Conservation (phyloP, 1,140 invertebrate species). For the Aphelenchoides besseyi region DNA sequence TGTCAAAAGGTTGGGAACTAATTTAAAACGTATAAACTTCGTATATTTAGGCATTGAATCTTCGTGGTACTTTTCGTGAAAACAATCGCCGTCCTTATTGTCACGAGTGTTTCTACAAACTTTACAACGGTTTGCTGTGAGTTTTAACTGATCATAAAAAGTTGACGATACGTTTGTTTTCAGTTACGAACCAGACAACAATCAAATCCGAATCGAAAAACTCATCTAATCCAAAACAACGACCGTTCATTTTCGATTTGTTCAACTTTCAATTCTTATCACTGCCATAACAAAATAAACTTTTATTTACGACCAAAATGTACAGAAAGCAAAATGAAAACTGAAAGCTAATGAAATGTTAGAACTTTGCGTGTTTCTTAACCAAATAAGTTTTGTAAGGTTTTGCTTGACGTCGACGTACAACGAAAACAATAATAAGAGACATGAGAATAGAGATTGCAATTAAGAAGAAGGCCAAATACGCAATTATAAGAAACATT, state of each 20-base stretch:
- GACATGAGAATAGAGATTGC: conserved; percentile 2
- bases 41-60: conserved; percentile 52
- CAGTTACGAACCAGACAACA: conserved; percentile 40
- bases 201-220: conserved; percentile 45
- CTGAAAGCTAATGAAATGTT: background rate
- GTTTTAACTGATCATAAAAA: conserved; percentile 41
- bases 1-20: conserved; percentile 53
- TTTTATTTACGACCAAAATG: background rate
- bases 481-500: background rate
- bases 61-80: conserved; percentile 60
- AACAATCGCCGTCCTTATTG: conserved; percentile 54
- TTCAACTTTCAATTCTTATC: background rate
- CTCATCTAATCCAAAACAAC: conserved; percentile 32
- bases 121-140: conserved; percentile 59
- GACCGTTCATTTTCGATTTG: conserved; percentile 12
- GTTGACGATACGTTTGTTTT: background rate
- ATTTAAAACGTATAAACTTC: background rate
- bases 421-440: conserved; percentile 4
- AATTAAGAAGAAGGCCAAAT: conserved; percentile 1
- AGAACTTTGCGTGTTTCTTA: conserved; percentile 13
- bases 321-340: conserved; percentile 10
- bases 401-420: background rate
- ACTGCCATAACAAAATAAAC: conserved; percentile 14
- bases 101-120: conserved; percentile 61
- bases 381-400: conserved; percentile 12